Conservation (phyloP, 2,113 vertebrate species). For the Montifringilla adamsi region DNA sequence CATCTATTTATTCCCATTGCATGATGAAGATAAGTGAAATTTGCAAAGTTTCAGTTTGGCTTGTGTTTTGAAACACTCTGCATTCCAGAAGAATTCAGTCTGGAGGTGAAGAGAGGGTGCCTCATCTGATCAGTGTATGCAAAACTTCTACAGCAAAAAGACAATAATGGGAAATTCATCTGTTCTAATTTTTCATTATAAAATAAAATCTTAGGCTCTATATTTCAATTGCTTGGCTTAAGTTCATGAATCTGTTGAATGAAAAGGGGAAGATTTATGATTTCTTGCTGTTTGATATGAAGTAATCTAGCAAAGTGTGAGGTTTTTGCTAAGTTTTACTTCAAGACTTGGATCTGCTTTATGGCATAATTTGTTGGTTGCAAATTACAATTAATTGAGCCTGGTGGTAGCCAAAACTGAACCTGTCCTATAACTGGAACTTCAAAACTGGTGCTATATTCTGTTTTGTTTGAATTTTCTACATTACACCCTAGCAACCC, state of each 20-base stretch:
- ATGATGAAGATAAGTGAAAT: background rate
- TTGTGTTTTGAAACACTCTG: background rate
- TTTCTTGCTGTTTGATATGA: conserved; percentile 13
- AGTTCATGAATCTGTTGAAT: background rate
- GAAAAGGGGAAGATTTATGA: background rate
- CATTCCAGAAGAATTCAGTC: background rate
- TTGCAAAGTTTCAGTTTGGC: background rate
- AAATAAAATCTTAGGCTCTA: background rate
- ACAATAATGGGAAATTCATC: conserved; percentile 4
- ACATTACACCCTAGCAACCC: background rate
- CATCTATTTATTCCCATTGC: background rate
- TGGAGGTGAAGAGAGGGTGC: background rate
- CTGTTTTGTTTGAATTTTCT: background rate
- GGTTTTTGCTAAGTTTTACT: background rate
- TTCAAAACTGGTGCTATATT: background rate
- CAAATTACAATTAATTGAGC: background rate
- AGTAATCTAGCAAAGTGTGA: background rate
- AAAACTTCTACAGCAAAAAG: background rate
- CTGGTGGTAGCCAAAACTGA: background rate
- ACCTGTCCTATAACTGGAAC: background rate
- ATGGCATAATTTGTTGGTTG: background rate
- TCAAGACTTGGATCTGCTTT: background rate
- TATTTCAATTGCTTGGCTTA: background rate
- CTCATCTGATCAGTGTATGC: background rate
- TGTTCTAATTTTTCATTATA: background rate